Base-by-base conservation (phyloP, 2,888 invertebrate genomes). In the Meta bourneti region DNA sequence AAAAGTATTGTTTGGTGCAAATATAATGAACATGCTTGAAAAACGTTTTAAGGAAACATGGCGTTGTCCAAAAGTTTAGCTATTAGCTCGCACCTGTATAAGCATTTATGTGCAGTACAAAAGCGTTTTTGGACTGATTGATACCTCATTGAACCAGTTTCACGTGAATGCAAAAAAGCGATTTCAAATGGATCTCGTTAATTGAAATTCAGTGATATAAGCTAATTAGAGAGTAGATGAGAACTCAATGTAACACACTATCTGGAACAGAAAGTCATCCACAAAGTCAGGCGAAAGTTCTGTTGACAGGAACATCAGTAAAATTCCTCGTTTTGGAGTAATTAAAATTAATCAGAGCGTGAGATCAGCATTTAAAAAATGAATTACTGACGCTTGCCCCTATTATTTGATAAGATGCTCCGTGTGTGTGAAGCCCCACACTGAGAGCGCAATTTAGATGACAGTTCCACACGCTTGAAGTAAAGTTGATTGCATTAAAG, bases 261-360 rank as follows among this genome's bases (percentile, higher is more conserved):
- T 61, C 61, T 61, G 61, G 7, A 61, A 61, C 11, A 61, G 16
- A 61, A 61, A 61, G 61, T 9, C 61, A 16, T 61, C 61, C 11
- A 61, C 13, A 61, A 61, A 61, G 61, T 61, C 61, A 61, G 13
- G 5, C 11, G 61, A 11, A 16, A 61, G 61, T 75, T 19, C 34
- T 16, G 75, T 61, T 88, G 86, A 90, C 85, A 85, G 75, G 54
- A 48, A 70, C 82, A 86, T 82, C 77, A 78, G 70, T 70, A 61
- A 87, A 91, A 91, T 77, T 84, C 16, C 87, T 87, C 80, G 74
- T 80, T 86, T 87, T 87, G 48, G 75, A 86, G 91, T 87, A 91
- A 91, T 91, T 91, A 91, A 91, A 87, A 86, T 87, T 86, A 91
- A 91, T 91, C 91, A 87, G 87, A 91, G 86, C 91, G 91, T 86